These are phyloP conservation scores for Strix aluco DNA, from an alignment of 2,113 vertebrate genomes.

Conservation along the genomic window DNA sequence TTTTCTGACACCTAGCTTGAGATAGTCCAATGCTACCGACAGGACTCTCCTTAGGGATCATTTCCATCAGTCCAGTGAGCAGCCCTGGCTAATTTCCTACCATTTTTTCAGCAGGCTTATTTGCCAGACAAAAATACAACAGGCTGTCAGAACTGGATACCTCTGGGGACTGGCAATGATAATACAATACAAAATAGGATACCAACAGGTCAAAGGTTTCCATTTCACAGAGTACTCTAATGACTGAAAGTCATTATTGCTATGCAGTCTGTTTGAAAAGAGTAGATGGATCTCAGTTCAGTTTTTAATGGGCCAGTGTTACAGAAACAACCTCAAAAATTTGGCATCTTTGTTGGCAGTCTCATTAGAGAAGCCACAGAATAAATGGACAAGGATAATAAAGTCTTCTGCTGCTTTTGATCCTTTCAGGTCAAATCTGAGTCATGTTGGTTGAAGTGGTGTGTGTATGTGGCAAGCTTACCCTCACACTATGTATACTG, in stretches of 20 bases:
- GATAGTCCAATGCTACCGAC: slow-evolving; percentile 40
- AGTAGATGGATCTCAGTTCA: slow-evolving; percentile 62
- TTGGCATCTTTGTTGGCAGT: slow-evolving; percentile 71
- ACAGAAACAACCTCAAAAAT: slow-evolving; percentile 71
- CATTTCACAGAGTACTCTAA: slow-evolving; percentile 68
- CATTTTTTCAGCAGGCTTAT: slow-evolving; percentile 3
- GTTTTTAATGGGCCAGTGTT: slow-evolving; percentile 68
- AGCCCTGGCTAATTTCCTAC: slow-evolving; percentile 47
- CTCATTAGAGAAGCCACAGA: slow-evolving; percentile 71
- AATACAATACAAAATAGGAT: slow-evolving; percentile 71
- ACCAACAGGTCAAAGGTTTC: slow-evolving; percentile 69
- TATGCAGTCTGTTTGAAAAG: slow-evolving; percentile 68
- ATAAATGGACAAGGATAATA: slow-evolving; percentile 67
- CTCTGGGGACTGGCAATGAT: slow-evolving; percentile 65
- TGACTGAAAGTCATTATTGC: slow-evolving; percentile 70
- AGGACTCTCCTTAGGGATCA: background rate
- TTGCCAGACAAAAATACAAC: slow-evolving; percentile 58
- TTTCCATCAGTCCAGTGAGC: slow-evolving; percentile 42
- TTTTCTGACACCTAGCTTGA: slow-evolving; percentile 60
- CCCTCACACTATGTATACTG: background rate
- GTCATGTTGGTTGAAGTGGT: slow-evolving; percentile 28
- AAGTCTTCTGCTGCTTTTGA: slow-evolving; percentile 65
- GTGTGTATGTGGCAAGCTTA: slow-evolving; percentile 31
- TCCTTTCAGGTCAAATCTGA: slow-evolving; percentile 53
- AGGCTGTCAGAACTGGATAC: slow-evolving; percentile 65